Evolutionary conservation across 2,888 invertebrate genomes (phyloP).

Genomic region (Thereva unica): DNA sequence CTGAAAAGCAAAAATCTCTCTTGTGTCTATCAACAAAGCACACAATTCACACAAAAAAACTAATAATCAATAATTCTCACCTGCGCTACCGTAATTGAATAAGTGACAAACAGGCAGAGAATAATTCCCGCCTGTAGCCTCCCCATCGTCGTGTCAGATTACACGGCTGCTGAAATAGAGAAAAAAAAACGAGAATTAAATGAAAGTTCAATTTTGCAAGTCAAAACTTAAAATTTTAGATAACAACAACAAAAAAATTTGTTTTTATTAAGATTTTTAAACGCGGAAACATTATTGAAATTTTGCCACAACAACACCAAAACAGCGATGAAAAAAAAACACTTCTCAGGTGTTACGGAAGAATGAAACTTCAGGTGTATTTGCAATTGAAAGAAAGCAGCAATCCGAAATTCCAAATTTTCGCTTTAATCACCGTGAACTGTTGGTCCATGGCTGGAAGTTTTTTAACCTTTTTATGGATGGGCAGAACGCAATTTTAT

Average conservation of each 20-base stretch:
- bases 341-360: too few species aligned
- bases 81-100: constrained; percentile 46
- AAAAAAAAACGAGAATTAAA: constrained; percentile 15
- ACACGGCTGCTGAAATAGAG: constrained; percentile 39
- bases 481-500: too few species aligned
- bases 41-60: constrained; percentile 6
- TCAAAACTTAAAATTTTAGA: not conserved
- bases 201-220: not conserved
- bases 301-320: too few species aligned
- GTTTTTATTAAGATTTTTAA: too few species aligned
- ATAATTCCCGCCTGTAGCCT: constrained; percentile 57
- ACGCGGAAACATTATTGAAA: too few species aligned
- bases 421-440: too few species aligned
- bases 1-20: not conserved
- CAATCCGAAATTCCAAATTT: too few species aligned
- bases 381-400: too few species aligned
- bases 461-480: too few species aligned
- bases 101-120: constrained; percentile 58
- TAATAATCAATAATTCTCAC: constrained; percentile 40
- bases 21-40: not conserved
- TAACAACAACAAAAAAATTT: not conserved
- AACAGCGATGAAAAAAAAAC: too few species aligned
- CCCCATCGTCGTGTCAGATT: constrained; percentile 49
- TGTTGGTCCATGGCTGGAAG: too few species aligned
- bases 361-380: too few species aligned